Conservation (phyloP, 2,113 vertebrate species). For the Laticauda laticaudata region DNA sequence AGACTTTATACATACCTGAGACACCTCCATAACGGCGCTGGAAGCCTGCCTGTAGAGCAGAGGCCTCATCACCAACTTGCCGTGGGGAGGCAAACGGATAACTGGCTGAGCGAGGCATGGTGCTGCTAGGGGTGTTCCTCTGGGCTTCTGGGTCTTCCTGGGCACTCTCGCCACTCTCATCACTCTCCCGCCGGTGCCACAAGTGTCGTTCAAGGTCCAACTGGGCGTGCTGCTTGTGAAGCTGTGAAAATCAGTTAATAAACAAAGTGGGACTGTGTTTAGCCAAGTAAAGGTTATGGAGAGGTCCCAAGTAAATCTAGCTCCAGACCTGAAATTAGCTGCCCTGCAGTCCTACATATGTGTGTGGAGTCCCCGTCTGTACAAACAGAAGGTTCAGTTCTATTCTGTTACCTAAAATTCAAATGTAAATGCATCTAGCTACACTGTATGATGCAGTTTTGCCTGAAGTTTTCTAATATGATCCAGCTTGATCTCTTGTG, state of each 20-base stretch:
- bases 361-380: background rate
- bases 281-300: background rate
- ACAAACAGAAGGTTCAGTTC: background rate
- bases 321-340: background rate
- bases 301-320: background rate
- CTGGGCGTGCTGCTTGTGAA: conserved; percentile 93
- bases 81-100: conserved; percentile 78
- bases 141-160: conserved; percentile 76
- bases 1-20: conserved; percentile 67
- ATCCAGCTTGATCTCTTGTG: background rate
- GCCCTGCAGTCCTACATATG: too few species aligned
- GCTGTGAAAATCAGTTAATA: conserved; percentile 62
- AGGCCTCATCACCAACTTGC: conserved; percentile 71
- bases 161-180: conserved; percentile 89
- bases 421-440: background rate
- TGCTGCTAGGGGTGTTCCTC: conserved; percentile 58
- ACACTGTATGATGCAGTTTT: background rate
- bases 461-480: background rate
- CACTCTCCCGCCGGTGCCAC: conserved; percentile 94
- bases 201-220: conserved; percentile 87
- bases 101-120: conserved; percentile 87
- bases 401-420: background rate
- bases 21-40: conserved; percentile 77
- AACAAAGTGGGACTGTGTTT: rapidly evolving
- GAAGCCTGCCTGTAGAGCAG: conserved; percentile 73